Percentiles rank a stretch among this genome's conserved stretches.
These are phyloP conservation scores for Ceratitis capitata DNA, from an alignment of 1,140 invertebrate genomes.

Conservation along the genomic window DNA sequence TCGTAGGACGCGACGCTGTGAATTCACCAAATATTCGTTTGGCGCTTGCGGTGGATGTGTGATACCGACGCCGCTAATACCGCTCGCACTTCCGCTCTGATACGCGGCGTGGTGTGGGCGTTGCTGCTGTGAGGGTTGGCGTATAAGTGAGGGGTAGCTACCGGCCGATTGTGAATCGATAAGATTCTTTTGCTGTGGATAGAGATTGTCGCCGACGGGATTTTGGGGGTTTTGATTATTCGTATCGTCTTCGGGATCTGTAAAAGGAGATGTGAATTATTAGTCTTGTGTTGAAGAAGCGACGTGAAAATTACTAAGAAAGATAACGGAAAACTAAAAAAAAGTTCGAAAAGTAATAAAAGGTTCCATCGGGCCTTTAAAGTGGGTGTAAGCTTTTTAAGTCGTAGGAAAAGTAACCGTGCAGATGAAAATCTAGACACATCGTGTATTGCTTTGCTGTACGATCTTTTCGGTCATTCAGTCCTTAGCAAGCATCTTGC, in stretches of 20 bases:
- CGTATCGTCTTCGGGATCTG: conserved; percentile 64
- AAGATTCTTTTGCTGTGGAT: conserved; percentile 61
- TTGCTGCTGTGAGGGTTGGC: conserved; percentile 47
- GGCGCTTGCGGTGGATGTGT: not conserved
- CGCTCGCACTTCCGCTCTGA: conserved; percentile 58
- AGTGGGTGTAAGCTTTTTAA: too few relatives aligned
- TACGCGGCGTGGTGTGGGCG: conserved; percentile 51
- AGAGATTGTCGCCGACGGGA: conserved; percentile 56
- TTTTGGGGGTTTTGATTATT: conserved; percentile 61
- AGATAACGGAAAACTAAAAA: too few relatives aligned
- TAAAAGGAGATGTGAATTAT: not conserved
- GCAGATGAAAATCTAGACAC: too few relatives aligned
- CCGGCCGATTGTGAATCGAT: conserved; percentile 58
- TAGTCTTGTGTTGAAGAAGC: too few relatives aligned
- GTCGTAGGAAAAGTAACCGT: too few relatives aligned
- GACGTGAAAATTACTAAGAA: too few relatives aligned
- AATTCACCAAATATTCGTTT: conserved; percentile 54
- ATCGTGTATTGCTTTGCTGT: too few relatives aligned
- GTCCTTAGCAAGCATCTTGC: too few relatives aligned
- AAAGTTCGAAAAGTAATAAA: too few relatives aligned
- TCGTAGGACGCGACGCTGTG: conserved; percentile 58
- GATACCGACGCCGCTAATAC: conserved; percentile 49
- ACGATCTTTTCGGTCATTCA: too few relatives aligned
- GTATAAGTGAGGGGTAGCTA: conserved; percentile 55
- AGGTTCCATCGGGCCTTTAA: too few relatives aligned